Percentiles rank a stretch among this genome's conserved stretches.
Evolutionary conservation across 1,140 invertebrate genomes (phyloP).

Genomic region (Chymomyza costata): DNA sequence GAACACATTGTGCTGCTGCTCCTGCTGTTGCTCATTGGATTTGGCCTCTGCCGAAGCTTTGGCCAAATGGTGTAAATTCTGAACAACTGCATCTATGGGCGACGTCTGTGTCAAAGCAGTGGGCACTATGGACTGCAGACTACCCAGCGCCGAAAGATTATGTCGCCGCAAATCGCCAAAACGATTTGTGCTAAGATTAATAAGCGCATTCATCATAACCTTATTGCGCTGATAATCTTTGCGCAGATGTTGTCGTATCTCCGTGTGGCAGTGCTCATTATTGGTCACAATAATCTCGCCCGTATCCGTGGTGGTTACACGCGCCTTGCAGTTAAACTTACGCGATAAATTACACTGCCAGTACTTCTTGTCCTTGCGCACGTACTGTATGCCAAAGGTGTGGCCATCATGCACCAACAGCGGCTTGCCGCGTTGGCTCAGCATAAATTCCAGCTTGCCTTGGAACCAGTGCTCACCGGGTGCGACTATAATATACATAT

Average conservation of each 20-base stretch:
- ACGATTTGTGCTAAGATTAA: conserved; percentile 57
- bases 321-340: conserved; percentile 74
- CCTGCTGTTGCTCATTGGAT: conserved; percentile 40
- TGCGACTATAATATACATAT: conserved; percentile 64
- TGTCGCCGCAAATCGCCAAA: conserved; percentile 45
- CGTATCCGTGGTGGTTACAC: conserved; percentile 74
- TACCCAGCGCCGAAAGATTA: conserved; percentile 25
- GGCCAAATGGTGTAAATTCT: conserved; percentile 60
- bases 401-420: conserved; percentile 74
- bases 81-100: conserved; percentile 53
- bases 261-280: conserved; percentile 74
- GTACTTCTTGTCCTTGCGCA: conserved; percentile 75
- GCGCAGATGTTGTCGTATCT: conserved; percentile 73
- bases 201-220: conserved; percentile 73
- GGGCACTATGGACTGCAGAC: conserved; percentile 38
- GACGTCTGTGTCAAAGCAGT: conserved; percentile 35
- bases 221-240: conserved; percentile 75
- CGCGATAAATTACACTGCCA: conserved; percentile 75
- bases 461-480: conserved; percentile 74
- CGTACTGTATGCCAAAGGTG: conserved; percentile 74
- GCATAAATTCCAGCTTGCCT: conserved; percentile 75
- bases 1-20: conserved; percentile 23
- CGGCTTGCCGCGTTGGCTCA: conserved; percentile 74
- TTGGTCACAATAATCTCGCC: conserved; percentile 75
- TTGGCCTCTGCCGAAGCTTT: conserved; percentile 55